Evolutionary conservation across 2,888 invertebrate species (phyloP).

Genomic region (Hedychridium roseum): DNA sequence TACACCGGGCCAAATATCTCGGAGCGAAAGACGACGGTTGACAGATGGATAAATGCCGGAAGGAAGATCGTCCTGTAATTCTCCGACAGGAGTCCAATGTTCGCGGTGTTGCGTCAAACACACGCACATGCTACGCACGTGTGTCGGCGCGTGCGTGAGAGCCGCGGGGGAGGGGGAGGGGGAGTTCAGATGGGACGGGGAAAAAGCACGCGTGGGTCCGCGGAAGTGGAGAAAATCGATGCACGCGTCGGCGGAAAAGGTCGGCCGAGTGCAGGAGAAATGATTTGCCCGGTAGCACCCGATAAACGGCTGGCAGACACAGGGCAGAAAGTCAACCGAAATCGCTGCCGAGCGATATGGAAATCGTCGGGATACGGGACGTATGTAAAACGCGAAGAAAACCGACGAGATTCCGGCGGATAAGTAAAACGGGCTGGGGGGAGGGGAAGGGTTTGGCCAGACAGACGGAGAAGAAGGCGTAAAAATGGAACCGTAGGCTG

Average conservation of each 20-base stretch:
- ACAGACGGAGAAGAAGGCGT: neutral
- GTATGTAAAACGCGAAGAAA: conserved; percentile 17
- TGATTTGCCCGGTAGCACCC: no score
- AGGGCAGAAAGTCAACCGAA: no score
- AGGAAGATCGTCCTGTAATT: no score
- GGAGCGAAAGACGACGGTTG: no score
- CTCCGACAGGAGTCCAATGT: conserved; percentile 1
- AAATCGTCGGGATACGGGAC: conserved; percentile 22
- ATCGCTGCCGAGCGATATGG: no score
- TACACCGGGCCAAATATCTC: no score
- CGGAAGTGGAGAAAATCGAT: conserved; percentile 1
- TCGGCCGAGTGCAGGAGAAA: no score
- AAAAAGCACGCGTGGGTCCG: neutral
- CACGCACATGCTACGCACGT: conserved; percentile 20
- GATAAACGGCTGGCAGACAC: no score
- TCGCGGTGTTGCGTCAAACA: conserved; percentile 27
- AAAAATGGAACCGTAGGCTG: no score
- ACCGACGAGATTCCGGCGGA: neutral
- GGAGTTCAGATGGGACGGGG: neutral
- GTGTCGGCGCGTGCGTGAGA: neutral
- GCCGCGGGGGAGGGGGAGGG: conserved; percentile 2
- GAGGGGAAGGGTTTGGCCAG: neutral
- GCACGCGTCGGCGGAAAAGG: neutral
- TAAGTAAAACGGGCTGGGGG: neutral
- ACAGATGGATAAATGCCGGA: no score